Evolutionary conservation across 2,888 invertebrate genomes (phyloP), one percentile per base, ranked within the genome.

Genomic region (Pammene aurita): DNA sequence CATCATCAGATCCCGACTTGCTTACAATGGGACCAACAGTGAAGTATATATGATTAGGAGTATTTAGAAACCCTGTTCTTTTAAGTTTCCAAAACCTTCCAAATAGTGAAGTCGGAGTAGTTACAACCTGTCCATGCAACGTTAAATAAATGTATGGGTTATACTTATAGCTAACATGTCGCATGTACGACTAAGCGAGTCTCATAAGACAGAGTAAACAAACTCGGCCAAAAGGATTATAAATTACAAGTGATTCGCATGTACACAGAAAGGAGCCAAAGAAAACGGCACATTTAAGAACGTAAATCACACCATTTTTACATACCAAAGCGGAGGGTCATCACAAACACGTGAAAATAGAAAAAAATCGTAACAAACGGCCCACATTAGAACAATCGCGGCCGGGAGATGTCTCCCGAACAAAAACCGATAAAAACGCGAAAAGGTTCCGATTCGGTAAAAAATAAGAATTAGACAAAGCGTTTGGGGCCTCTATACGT

Each of bases 391-490:
- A 87, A 89, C 90, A 87, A 89, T 86, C 87, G 88, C 83, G 83
- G 80, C 81, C 80, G 82, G 78, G 75, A 79, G 83, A 77, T 85
- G 89, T 90, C 90, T 88, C 91, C 92, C 92, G 90, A 91, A 92
- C 91, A 92, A 92, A 92, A 91, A 90, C 90, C 91, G 90, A 90
- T 90, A 91, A 92, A 92, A 91, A 89, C 83, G 85, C 85, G 80
- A 85, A 88, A 90, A 89, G 90, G 89, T 88, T 89, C 89, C 90
- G 90, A 91, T 89, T 86, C 89, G 90, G 90, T 90, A 90, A 92
- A 92, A 91, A 91, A 92, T 92, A 92, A 92, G 92, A 92, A 91
- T 87, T 85, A 90, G 91, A 92, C 92, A 92, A 92, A 88, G 88
- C 86, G 81, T 76, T 76, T 84, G 82, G 86, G 86, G 84, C 87